Percentiles rank a stretch among this genome's conserved stretches.
phyloP scores from a whole-genome alignment of 2,888 invertebrate genomes.

The Agrochola litura region DNA sequence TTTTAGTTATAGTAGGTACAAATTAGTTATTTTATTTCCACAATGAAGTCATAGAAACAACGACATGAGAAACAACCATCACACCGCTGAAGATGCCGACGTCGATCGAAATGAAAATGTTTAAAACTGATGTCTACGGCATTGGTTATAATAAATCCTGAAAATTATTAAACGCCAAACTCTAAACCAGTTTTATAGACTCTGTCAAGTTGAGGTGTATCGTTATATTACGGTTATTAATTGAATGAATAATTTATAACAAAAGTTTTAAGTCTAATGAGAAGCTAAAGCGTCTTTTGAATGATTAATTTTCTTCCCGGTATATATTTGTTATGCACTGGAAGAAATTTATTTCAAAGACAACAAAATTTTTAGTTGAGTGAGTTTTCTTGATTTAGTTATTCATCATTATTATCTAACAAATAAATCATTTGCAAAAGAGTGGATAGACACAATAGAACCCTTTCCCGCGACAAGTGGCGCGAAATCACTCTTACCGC shows the following conservation, averaged over 20 bases:
- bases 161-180: slow-evolving; percentile 28
- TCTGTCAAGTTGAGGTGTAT: slow-evolving; percentile 17
- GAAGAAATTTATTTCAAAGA: slow-evolving; percentile 12
- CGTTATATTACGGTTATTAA: slow-evolving; percentile 46
- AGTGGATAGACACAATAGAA: slow-evolving; percentile 20
- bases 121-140: not conserved
- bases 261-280: slow-evolving; percentile 72
- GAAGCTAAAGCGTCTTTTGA: slow-evolving; percentile 61
- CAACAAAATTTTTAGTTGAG: slow-evolving; percentile 9
- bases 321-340: slow-evolving; percentile 23
- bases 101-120: not conserved
- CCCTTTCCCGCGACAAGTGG: slow-evolving; percentile 19
- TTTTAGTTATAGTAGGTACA: too few species aligned
- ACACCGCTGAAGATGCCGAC: not conserved
- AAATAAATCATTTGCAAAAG: slow-evolving; percentile 34
- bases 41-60: not conserved
- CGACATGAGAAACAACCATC: not conserved
- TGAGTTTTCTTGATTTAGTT: not conserved
- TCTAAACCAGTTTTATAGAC: slow-evolving; percentile 14
- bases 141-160: too few species aligned
- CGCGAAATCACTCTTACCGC: slow-evolving; percentile 15
- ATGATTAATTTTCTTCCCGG: slow-evolving; percentile 40
- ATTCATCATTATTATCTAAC: slow-evolving; percentile 10
- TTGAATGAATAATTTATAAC: slow-evolving; percentile 60
- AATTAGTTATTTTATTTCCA: not conserved